Evolutionary conservation across 2,888 invertebrate species (phyloP), one percentile per base, ranked within the genome.

Genomic region (Osmoderma eremita): DNA sequence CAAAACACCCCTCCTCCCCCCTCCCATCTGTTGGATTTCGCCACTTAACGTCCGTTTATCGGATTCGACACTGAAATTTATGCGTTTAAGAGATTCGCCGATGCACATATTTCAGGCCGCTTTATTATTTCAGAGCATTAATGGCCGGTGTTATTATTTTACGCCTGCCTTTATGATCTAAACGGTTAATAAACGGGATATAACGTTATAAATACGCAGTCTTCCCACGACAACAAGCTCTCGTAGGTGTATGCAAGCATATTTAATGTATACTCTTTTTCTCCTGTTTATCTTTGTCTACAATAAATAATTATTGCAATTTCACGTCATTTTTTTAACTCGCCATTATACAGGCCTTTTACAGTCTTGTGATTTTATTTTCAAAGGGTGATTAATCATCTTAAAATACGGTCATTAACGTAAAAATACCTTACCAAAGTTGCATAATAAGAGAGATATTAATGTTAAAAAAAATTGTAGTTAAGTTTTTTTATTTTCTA

Each of bases 141-240:
- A 67, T 63, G 62, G 67, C 36, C 51, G 38, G 48, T 54, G 36
- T 67, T 67, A 67, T 67, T 67, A 67, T 67, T 67, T 67, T 67
- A 67, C 36, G 63, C 24, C 42, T 5, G 53, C 38, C 53, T 67
- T 67, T 67, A 63, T 54, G 62, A 54, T 51, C 63, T 54, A 67
- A 62, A 67, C 54, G 42, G 67, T 41, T 67, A 65, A 65, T 65
- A 65, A 65, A 65, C 54, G 65, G 17, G 30, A 45, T 61, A 45
- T 10, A 30, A 12, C 45, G 36, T 45, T 18, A 45, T 61, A 61
- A 45, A 48, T 61, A 61, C 30, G 18, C 58, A 10, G 15, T 58
- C 58, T 61, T 61, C 58, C 58, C 58, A 61, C 58, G 45, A 61
- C 56, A 41, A 30, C 30, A 6, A 30, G 30, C 30, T 30, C 6